phyloP scores from a whole-genome alignment of 2,113 vertebrate genomes.

The Chaetops frenatus region DNA sequence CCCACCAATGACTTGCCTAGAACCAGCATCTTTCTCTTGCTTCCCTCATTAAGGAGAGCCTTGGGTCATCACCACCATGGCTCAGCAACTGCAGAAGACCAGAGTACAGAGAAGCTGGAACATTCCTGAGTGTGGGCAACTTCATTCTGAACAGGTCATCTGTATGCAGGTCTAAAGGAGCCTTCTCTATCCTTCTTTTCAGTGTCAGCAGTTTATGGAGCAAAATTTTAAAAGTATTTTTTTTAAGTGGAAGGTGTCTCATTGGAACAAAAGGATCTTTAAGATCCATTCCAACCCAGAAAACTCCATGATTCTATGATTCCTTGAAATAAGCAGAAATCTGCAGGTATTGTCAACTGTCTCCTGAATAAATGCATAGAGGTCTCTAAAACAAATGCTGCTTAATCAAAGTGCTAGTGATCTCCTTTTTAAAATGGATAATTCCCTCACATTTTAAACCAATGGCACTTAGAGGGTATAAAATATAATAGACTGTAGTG shows the following conservation, averaged over 20 bases:
- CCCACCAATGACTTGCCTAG: background rate
- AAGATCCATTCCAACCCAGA: background rate
- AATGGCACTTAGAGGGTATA: background rate
- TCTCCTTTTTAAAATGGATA: background rate
- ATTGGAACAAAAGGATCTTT: accelerated
- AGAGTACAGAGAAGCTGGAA: background rate
- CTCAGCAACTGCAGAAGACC: background rate
- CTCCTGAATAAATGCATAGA: background rate
- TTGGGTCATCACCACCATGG: background rate
- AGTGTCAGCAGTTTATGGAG: background rate
- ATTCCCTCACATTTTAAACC: slow-evolving; percentile 10
- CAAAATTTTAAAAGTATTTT: background rate
- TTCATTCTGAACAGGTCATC: background rate
- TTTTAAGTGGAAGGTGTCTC: background rate
- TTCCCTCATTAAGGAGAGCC: background rate
- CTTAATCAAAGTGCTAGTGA: background rate
- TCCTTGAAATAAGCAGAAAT: background rate
- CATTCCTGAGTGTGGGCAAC: background rate
- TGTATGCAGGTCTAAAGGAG: background rate
- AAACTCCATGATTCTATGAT: background rate
- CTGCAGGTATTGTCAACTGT: background rate
- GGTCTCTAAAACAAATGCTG: background rate
- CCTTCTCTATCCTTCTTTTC: background rate
- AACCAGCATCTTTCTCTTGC: background rate
- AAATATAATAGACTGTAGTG: background rate